Conservation (phyloP, 2,888 invertebrate species). For the Therioaphis trifolii region DNA sequence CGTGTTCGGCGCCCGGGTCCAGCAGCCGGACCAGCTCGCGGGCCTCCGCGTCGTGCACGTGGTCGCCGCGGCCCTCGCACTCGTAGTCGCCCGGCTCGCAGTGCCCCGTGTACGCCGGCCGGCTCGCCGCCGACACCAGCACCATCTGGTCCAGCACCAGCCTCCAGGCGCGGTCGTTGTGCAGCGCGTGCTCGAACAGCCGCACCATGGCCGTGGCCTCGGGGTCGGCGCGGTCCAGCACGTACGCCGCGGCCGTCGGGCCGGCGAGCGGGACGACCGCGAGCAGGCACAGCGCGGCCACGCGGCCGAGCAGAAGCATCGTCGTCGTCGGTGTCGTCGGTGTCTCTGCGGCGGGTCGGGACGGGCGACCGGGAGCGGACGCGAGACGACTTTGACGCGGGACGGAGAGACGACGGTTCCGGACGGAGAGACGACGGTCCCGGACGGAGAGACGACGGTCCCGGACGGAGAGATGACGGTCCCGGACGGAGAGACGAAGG, state of each 20-base stretch:
- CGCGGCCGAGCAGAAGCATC: no score
- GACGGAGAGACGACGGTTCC: no score
- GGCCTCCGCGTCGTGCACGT: not conserved
- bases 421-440: no score
- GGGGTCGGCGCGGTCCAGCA: not conserved
- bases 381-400: no score
- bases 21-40: not conserved
- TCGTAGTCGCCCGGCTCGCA: no score
- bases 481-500: no score
- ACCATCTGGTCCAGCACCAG: not conserved
- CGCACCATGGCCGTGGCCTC: not conserved
- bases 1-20: not conserved
- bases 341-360: no score
- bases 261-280: not conserved
- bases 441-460: no score
- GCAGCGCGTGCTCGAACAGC: not conserved
- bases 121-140: not conserved
- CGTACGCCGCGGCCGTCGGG: no score
- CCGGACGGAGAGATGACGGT: no score
- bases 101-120: not conserved
- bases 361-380: no score
- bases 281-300: not conserved
- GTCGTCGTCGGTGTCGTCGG: no score
- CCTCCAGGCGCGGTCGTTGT: not conserved
- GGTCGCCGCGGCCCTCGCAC: not conserved